phyloP scores from a whole-genome alignment of 2,113 vertebrate genomes.

The Rhabdomys dilectus region DNA sequence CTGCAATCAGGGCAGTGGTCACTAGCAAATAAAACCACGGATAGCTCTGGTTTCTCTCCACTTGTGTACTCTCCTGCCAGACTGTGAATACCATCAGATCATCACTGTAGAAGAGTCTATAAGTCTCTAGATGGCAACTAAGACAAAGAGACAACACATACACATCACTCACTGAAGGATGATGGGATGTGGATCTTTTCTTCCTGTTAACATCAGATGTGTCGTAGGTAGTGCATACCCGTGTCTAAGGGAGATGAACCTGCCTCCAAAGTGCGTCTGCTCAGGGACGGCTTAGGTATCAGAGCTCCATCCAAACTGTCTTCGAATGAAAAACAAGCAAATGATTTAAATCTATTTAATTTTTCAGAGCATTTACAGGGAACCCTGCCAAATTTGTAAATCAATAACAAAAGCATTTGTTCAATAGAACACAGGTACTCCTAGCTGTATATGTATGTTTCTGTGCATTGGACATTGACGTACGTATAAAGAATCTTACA shows the following conservation, averaged over 20 bases:
- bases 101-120: background rate
- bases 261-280: background rate
- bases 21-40: slow-evolving; percentile 68
- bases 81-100: slow-evolving; percentile 57
- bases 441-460: background rate
- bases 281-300: background rate
- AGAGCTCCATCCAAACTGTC: background rate
- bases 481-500: background rate
- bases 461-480: background rate
- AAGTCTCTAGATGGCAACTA: background rate
- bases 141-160: background rate
- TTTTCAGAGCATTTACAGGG: background rate
- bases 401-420: background rate
- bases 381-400: slow-evolving; percentile 10
- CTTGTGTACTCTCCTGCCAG: slow-evolving; percentile 45
- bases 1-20: background rate
- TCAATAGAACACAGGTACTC: background rate
- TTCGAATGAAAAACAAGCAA: slow-evolving; percentile 7
- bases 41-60: slow-evolving; percentile 74
- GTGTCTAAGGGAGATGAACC: background rate
- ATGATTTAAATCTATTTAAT: slow-evolving; percentile 49
- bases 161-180: background rate
- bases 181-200: background rate
- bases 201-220: background rate
- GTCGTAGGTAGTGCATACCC: background rate